phyloP scores from a whole-genome alignment of 2,797 vertebrate species.

The Sebastes flavidus region DNA sequence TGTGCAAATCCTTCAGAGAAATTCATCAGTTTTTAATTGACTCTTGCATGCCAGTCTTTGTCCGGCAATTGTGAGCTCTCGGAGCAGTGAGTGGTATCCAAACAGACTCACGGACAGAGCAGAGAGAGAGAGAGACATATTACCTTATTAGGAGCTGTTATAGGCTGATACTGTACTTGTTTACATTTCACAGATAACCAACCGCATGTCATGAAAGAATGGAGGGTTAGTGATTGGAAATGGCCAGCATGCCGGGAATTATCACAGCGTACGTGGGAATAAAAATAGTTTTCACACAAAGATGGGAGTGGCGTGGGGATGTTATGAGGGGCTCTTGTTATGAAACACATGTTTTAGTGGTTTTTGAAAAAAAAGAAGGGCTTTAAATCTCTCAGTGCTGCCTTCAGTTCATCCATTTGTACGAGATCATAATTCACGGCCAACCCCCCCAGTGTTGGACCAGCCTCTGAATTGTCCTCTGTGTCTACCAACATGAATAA shows the following conservation, averaged over 20 bases:
- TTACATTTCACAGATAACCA: constrained; percentile 71
- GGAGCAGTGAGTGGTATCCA: constrained; percentile 31
- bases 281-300: constrained; percentile 42
- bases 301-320: constrained; percentile 6
- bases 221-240: constrained; percentile 15
- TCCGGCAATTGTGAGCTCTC: constrained; percentile 15
- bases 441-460: constrained; percentile 24
- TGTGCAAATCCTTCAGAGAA: constrained; percentile 33
- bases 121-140: constrained; percentile 34
- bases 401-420: constrained; percentile 21
- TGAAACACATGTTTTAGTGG: constrained; percentile 17
- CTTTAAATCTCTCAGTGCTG: constrained; percentile 4
- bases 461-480: constrained; percentile 46
- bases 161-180: constrained; percentile 59
- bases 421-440: constrained; percentile 43
- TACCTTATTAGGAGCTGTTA: constrained; percentile 78
- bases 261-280: not conserved
- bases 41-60: constrained; percentile 29
- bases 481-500: constrained; percentile 59
- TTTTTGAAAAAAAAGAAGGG: not conserved
- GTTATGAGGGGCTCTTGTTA: constrained; percentile 8
- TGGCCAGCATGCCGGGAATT: constrained; percentile 13
- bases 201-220: constrained; percentile 36
- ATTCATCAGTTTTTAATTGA: constrained; percentile 39
- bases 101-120: constrained; percentile 38